Conservation (phyloP, 1,140 invertebrate species). For the Megalonaias nervosa region DNA sequence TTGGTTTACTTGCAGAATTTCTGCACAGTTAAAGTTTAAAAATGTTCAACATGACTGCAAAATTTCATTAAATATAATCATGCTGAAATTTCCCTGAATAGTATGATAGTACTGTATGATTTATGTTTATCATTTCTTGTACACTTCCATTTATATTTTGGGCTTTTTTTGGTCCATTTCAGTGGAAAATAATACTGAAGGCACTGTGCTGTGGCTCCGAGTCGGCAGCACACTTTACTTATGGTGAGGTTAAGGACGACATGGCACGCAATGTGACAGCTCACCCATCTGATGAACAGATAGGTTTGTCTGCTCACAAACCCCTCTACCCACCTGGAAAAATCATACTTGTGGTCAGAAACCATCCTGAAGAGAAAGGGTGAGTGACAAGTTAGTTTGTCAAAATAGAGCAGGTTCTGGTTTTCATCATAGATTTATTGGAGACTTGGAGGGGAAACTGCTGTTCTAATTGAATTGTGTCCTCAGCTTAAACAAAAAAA, state of each 20-base stretch:
- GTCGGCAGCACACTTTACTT: conserved; percentile 70
- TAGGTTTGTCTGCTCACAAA: conserved; percentile 78
- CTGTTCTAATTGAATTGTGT: background rate
- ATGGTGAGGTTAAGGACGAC: conserved; percentile 73
- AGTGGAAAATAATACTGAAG: conserved; percentile 93
- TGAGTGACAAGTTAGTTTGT: conserved; percentile 74
- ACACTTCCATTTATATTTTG: background rate
- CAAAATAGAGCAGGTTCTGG: background rate
- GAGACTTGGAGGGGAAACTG: background rate
- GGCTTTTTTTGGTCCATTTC: conserved; percentile 41
- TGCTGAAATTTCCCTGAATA: no score
- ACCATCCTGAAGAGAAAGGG: conserved; percentile 88
- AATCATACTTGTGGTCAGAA: conserved; percentile 91
- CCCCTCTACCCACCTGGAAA: conserved; percentile 90
- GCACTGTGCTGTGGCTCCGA: conserved; percentile 84
- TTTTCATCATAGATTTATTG: background rate
- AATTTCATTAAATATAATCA: no score
- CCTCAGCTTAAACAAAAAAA: background rate
- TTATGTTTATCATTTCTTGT: background rate
- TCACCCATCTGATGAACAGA: conserved; percentile 74
- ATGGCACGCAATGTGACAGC: conserved; percentile 72
- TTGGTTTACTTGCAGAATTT: no score
- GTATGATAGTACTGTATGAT: no score
- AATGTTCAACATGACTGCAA: no score
- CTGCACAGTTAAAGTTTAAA: no score